A percentile compares a stretch with the other conserved stretches of the same genome.
These are phyloP conservation scores for Rhopilema esculentum DNA, from an alignment of 30 jellyfish, hydroid and myxozoan species.

Conservation along the genomic window DNA sequence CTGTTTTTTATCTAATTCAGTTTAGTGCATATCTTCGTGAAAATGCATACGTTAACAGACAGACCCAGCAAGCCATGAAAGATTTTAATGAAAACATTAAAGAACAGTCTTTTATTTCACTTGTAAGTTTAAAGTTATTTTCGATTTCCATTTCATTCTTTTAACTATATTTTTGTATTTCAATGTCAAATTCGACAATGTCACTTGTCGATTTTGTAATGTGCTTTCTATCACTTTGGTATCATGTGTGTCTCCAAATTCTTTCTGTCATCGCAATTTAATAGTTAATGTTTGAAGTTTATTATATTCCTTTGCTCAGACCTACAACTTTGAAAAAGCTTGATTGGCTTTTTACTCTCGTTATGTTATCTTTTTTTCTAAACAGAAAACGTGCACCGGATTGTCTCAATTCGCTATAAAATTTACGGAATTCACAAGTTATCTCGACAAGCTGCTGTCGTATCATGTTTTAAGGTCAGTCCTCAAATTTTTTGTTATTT, in stretches of 20 bases:
- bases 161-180: neutral
- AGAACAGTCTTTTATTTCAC: constrained; percentile 63
- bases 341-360: too few relatives aligned
- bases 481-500: neutral
- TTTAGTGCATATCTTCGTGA: constrained; percentile 58
- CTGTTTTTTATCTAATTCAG: constrained; percentile 24
- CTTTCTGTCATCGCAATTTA: too few relatives aligned
- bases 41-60: constrained; percentile 72
- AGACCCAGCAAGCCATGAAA: constrained; percentile 65
- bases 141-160: too few relatives aligned
- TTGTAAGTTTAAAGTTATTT: constrained; percentile 42
- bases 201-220: too few relatives aligned
- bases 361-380: neutral
- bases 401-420: constrained; percentile 34
- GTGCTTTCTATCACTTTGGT: too few relatives aligned
- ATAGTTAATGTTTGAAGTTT: too few relatives aligned
- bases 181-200: too few relatives aligned
- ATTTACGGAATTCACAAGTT: constrained; percentile 46
- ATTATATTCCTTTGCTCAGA: too few relatives aligned
- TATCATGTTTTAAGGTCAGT: constrained; percentile 67
- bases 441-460: constrained; percentile 72
- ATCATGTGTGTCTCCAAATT: too few relatives aligned
- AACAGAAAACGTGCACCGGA: constrained; percentile 73
- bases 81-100: constrained; percentile 59
- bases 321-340: too few relatives aligned